A percentile compares a stretch with the other conserved stretches of the same genome.
Evolutionary conservation across 2,113 vertebrate genomes (phyloP).

Genomic region (Uria aalge): DNA sequence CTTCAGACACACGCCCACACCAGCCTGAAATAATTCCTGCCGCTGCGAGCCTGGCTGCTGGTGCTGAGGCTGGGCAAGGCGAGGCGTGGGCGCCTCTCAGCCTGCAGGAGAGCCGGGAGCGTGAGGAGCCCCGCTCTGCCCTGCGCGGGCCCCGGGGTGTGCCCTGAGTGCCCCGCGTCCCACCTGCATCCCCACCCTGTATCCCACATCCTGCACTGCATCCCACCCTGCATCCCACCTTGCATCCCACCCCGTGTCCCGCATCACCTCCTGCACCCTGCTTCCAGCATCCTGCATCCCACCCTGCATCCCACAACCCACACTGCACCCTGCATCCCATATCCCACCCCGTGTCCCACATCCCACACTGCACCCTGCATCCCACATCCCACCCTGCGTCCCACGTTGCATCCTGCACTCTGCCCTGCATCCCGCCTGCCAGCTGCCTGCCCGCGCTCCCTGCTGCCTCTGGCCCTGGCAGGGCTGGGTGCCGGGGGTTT

Average conservation of each 20-base stretch:
- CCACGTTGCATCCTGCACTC: no score
- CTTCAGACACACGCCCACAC: accelerated
- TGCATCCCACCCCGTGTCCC: no score
- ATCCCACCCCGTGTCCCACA: no score
- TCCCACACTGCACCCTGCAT: background rate
- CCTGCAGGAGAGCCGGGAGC: conserved; percentile 16
- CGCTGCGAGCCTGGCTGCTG: background rate
- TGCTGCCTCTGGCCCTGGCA: background rate
- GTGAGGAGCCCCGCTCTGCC: background rate
- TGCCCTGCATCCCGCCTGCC: background rate
- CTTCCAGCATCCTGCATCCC: background rate
- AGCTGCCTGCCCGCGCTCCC: background rate
- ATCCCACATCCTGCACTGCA: background rate
- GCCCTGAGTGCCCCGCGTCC: background rate
- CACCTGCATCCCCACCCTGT: no score
- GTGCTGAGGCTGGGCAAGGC: background rate
- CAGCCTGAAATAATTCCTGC: background rate
- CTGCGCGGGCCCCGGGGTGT: background rate
- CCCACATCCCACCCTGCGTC: background rate
- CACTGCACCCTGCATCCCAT: no score
- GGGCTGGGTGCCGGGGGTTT: background rate
- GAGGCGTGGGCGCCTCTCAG: background rate
- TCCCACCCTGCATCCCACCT: background rate
- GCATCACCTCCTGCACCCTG: no score
- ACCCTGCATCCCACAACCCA: no score